Base-by-base conservation (phyloP, 2,888 invertebrate genomes). In the Gonocerus acuteangulatus region DNA sequence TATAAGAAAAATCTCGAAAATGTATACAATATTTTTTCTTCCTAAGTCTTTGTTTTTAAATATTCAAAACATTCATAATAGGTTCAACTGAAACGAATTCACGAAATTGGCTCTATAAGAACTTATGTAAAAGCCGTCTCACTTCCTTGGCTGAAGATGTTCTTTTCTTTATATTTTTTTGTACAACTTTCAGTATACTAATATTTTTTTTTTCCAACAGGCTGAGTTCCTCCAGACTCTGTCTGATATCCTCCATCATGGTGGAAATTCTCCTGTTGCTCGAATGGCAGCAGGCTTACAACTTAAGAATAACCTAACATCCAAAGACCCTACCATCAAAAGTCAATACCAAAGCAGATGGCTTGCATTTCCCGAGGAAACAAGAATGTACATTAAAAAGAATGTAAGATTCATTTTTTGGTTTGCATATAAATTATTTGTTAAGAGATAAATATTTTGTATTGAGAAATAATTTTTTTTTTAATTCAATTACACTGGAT, bases 231-330 rank as follows among this genome's bases (percentile, higher is more conserved):
- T 97, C 69, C 91, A 91, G 78, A 88, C 91, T 72, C 79, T 99
- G 68, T 95, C 96, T 48, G 93, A 92, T 73, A 87, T 97, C 58
- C 78, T 99, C 73, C 86, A 87, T 68, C 88, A 91, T 78, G 87
- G 87, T 22, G 87, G 86, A 51, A 92, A 94, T 74, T 91, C 90
- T 72, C 86, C 89, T 58, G 95, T 95, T 71, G 95, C 95, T 36
- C 85, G 99, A 62, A 95, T 95, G 89, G 97, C 97, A 69, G 96
- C 97, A 66, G 99, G 97, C 68, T 79, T 99, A 68, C 99, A 99
- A 77, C 81, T 99, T 60, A 99, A 99, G 78, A 99, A 99, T 78
- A 90, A 92, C 71, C 82, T 99, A 58, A 95, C 95, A 62, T 94
- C 97, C 65, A 99, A 99, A 80, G 97, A 99, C 75, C 79, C 80